Evolutionary conservation across 2,797 vertebrate genomes (phyloP).

Genomic region (Phrynocephalus forsythii): DNA sequence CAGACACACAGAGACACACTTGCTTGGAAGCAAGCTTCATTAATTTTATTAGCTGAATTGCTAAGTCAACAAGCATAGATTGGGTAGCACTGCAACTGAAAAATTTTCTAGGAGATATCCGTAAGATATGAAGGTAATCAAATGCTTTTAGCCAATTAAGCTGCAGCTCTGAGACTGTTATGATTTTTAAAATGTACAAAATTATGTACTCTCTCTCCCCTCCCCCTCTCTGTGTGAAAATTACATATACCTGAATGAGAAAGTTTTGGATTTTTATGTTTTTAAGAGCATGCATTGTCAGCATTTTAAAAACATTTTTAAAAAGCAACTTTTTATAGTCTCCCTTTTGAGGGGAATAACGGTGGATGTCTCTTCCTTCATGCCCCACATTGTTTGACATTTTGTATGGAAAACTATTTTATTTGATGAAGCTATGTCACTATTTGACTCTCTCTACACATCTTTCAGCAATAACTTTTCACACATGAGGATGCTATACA

Average conservation of each 20-base stretch:
- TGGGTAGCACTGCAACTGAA: neutral
- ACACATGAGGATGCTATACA: neutral
- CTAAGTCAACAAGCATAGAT: neutral
- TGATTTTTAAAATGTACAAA: slow-evolving; percentile 14
- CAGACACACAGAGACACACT: too few relatives aligned
- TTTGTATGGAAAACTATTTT: slow-evolving; percentile 33
- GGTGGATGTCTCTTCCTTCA: slow-evolving; percentile 29
- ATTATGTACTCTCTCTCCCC: neutral
- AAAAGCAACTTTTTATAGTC: slow-evolving; percentile 8
- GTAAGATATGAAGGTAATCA: neutral
- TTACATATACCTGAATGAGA: neutral
- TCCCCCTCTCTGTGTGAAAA: too few relatives aligned
- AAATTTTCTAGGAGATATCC: neutral
- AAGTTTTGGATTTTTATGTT: slow-evolving; percentile 2
- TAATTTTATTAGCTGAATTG: neutral
- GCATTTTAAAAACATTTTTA: slow-evolving; percentile 34
- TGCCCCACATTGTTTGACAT: slow-evolving; percentile 40
- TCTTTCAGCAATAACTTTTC: slow-evolving; percentile 47
- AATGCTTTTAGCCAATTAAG: too few relatives aligned
- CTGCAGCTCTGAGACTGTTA: slow-evolving; percentile 6
- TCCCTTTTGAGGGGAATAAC: slow-evolving; percentile 36
- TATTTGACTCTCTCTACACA: slow-evolving; percentile 34
- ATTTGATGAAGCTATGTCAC: slow-evolving; percentile 31
- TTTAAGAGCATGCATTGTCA: slow-evolving; percentile 23
- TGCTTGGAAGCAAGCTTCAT: neutral